These are phyloP conservation scores for Clarias batrachus DNA, from an alignment of 2,113 vertebrate species.

Conservation along the genomic window DNA sequence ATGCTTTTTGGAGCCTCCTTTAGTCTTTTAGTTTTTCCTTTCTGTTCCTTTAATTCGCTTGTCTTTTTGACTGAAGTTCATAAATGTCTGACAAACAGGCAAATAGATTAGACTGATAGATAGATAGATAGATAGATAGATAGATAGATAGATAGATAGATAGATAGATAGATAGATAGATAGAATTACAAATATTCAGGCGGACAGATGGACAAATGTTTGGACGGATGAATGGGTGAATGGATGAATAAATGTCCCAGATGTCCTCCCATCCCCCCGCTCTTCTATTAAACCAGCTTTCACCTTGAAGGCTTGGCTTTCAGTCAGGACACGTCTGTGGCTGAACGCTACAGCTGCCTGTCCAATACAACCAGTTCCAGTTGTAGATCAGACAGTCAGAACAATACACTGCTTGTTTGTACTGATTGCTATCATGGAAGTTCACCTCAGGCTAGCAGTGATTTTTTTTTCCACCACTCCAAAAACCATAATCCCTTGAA, in stretches of 20 bases:
- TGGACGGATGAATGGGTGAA: not conserved
- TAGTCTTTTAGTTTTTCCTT: not conserved
- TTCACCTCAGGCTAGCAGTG: not conserved
- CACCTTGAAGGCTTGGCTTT: constrained; percentile 52
- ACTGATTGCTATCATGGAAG: constrained; percentile 13
- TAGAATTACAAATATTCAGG: not conserved
- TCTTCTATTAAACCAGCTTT: constrained; percentile 46
- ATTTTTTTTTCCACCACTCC: not conserved
- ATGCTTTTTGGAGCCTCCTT: not conserved
- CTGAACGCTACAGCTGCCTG: constrained; percentile 44
- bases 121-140: not conserved
- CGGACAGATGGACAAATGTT: not conserved
- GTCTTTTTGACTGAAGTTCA: not conserved
- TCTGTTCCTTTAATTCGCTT: not conserved
- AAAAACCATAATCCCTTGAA: constrained; percentile 5
- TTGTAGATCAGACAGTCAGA: not conserved
- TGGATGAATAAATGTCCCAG: not conserved
- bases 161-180: not conserved
- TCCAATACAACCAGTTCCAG: constrained; percentile 38
- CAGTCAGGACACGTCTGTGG: constrained; percentile 47
- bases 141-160: not conserved
- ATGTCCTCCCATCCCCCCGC: constrained; percentile 17
- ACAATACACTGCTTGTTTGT: constrained; percentile 14
- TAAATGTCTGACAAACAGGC: not conserved
- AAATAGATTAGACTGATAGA: not conserved